Conservation (phyloP, 2,113 vertebrate genomes). For the Equus przewalskii region DNA sequence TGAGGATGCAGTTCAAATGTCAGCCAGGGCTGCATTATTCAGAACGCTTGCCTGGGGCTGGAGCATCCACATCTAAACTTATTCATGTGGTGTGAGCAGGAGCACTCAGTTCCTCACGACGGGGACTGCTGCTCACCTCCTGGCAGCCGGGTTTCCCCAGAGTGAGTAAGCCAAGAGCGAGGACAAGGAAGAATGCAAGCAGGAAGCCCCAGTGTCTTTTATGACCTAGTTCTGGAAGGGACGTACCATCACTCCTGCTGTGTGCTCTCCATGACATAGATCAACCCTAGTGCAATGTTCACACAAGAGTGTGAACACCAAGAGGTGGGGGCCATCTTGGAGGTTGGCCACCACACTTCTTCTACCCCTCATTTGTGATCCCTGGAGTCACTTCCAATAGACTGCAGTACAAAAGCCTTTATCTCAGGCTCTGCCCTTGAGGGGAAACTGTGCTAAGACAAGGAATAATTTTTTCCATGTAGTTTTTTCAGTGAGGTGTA, state of each 20-base stretch:
- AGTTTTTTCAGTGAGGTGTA: not conserved
- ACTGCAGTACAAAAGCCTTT: not conserved
- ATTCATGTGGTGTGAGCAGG: not conserved
- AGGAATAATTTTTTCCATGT: not conserved
- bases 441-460: not conserved
- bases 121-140: not conserved
- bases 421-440: not conserved
- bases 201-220: not conserved
- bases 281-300: rapidly evolving
- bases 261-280: not conserved
- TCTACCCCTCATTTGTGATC: not conserved
- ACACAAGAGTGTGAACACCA: not conserved
- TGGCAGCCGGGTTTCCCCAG: not conserved
- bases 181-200: not conserved
- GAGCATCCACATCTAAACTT: not conserved
- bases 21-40: not conserved
- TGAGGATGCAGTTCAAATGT: not conserved
- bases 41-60: not conserved
- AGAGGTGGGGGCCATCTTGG: not conserved
- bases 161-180: not conserved
- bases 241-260: not conserved
- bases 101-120: not conserved
- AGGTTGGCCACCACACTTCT: not conserved
- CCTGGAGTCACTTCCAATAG: not conserved
- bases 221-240: not conserved